Percentiles rank a stretch among this genome's conserved stretches.
Conservation (phyloP, 2,797 vertebrate genomes). For the Chloroceryle inda region DNA sequence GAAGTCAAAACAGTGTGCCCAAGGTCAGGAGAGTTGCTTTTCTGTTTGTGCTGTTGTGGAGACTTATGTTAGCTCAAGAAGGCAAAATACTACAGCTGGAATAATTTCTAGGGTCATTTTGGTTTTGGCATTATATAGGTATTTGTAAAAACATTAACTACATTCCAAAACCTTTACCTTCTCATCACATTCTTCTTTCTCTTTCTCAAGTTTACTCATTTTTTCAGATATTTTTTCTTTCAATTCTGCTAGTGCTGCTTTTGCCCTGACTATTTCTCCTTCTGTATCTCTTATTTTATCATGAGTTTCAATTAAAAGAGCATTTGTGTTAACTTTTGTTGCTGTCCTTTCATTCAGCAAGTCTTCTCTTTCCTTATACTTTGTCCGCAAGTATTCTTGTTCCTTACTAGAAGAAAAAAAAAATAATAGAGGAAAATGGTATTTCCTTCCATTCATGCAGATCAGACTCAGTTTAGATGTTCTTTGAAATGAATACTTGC, state of each 20-base stretch:
- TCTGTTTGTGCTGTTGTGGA: not conserved
- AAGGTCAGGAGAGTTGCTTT: not conserved
- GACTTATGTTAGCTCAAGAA: not conserved
- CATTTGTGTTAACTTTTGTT: slow-evolving; percentile 67
- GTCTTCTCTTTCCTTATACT: slow-evolving; percentile 55
- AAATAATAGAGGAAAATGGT: not conserved
- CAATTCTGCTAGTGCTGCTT: slow-evolving; percentile 6
- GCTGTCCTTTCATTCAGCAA: slow-evolving; percentile 79
- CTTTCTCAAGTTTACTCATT: slow-evolving; percentile 43
- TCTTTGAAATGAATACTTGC: not conserved
- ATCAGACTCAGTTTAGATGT: not conserved
- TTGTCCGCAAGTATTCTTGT: slow-evolving; percentile 20
- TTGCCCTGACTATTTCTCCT: slow-evolving; percentile 4
- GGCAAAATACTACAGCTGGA: not conserved
- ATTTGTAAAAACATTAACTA: not conserved
- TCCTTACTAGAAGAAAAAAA: slow-evolving; percentile 55
- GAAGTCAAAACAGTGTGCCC: not conserved
- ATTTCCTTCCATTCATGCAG: not conserved
- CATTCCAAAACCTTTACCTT: slow-evolving; percentile 28
- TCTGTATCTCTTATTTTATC: slow-evolving; percentile 63
- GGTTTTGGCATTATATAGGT: not conserved
- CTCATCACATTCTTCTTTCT: slow-evolving; percentile 19
- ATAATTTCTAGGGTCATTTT: not conserved
- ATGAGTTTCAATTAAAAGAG: slow-evolving; percentile 70
- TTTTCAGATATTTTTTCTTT: slow-evolving; percentile 61